phyloP scores from a whole-genome alignment of 2,888 invertebrate genomes.

The Lepidochitona cinerea region DNA sequence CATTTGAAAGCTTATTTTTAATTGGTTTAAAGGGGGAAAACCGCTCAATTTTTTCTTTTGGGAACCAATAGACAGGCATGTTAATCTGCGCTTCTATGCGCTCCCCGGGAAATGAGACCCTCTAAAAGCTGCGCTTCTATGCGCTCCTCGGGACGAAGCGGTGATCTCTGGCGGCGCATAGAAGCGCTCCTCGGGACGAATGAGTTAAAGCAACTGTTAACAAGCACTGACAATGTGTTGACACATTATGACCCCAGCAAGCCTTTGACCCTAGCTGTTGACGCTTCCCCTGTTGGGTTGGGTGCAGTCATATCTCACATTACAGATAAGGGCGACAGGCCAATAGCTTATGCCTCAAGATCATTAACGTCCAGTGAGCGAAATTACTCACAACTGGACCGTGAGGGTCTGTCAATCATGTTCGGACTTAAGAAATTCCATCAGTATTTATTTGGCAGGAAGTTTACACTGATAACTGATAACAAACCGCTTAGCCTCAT shows the following conservation, averaged over 20 bases:
- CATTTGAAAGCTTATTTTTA: no score
- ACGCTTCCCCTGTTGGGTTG: slow-evolving; percentile 66
- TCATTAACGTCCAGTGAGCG: slow-evolving; percentile 22
- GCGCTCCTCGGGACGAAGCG: no score
- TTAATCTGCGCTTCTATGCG: no score
- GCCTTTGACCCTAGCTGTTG: slow-evolving; percentile 60
- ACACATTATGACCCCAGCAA: slow-evolving; percentile 41
- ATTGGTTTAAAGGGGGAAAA: no score
- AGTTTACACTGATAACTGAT: slow-evolving; percentile 29
- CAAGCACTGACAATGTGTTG: slow-evolving; percentile 33
- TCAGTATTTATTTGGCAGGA: slow-evolving; percentile 30
- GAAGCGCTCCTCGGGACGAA: no score
- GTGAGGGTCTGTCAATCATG: slow-evolving; percentile 27
- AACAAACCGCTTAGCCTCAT: slow-evolving; percentile 29
- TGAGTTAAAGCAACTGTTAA: slow-evolving; percentile 37
- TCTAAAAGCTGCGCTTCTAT: no score
- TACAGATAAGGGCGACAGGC: slow-evolving; percentile 16
- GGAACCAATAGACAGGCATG: no score
- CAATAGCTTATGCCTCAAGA: slow-evolving; percentile 30
- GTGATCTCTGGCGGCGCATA: no score
- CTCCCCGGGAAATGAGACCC: no score
- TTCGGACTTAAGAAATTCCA: slow-evolving; percentile 30
- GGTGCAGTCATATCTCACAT: slow-evolving; percentile 40
- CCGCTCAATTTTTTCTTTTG: no score
- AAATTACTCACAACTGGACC: slow-evolving; percentile 35